Evolutionary conservation across 1,140 invertebrate species (phyloP).

Genomic region (Anadara kagoshimensis): DNA sequence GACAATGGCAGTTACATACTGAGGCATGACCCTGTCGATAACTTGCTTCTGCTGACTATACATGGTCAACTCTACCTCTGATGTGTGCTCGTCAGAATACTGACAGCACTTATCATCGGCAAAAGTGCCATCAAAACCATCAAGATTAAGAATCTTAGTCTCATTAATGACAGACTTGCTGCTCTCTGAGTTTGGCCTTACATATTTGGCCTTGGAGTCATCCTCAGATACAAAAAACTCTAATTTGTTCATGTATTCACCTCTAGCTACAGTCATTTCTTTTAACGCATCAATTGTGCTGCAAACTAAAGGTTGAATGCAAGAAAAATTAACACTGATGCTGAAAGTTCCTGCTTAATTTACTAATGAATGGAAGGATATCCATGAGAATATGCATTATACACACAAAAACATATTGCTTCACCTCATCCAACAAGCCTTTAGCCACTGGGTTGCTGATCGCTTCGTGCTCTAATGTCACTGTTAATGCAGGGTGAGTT

Average conservation of each 20-base stretch:
- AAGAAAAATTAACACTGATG: neutral
- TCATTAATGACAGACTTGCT: neutral
- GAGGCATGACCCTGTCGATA: neutral
- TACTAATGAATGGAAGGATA: constrained; percentile 15
- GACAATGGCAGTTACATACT: constrained; percentile 10
- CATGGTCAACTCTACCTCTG: constrained; percentile 1
- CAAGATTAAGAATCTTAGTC: neutral
- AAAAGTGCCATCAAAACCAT: constrained; percentile 21
- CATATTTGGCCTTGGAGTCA: constrained; percentile 3
- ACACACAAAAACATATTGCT: constrained; percentile 4
- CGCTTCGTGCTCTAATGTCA: constrained; percentile 4
- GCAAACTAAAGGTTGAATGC: neutral
- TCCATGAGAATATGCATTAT: constrained; percentile 7
- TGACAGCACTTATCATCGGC: neutral
- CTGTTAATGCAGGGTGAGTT: constrained; percentile 8
- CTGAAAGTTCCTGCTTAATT: constrained; percentile 5
- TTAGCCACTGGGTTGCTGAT: neutral
- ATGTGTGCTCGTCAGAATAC: neutral
- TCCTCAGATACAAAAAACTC: neutral
- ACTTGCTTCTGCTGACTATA: constrained; percentile 12
- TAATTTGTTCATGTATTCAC: constrained; percentile 6
- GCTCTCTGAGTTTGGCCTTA: neutral
- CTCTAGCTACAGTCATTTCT: constrained; percentile 5
- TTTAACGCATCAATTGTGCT: neutral
- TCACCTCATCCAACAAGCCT: constrained; percentile 9